A percentile compares a stretch with the other conserved stretches of the same genome.
Evolutionary conservation across 2,797 vertebrate species (phyloP).

Genomic region (Borostomias antarcticus): DNA sequence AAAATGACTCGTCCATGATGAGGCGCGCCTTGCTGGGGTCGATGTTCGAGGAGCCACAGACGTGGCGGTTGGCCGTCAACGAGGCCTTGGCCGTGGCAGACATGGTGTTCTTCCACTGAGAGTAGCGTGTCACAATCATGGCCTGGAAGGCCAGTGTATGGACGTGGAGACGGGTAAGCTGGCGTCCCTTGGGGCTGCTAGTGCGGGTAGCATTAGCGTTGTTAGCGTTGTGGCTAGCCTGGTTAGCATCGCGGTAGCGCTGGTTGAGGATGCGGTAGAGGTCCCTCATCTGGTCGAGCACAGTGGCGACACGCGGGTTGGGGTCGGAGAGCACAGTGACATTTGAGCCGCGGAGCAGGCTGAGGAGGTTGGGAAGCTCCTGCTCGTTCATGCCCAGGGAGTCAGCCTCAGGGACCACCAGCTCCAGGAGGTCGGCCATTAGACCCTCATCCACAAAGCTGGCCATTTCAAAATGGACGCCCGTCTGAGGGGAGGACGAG

Average conservation of each 20-base stretch:
- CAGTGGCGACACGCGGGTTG: constrained; percentile 83
- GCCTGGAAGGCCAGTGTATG: constrained; percentile 87
- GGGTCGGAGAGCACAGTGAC: constrained; percentile 84
- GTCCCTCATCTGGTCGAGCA: constrained; percentile 87
- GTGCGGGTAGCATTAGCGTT: neutral
- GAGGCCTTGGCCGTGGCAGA: constrained; percentile 85
- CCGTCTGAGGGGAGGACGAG: constrained; percentile 68
- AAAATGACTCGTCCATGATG: constrained; percentile 88
- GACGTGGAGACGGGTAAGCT: constrained; percentile 80
- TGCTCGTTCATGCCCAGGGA: constrained; percentile 89
- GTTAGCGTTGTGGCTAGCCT: too few relatives aligned
- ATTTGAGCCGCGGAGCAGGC: constrained; percentile 79
- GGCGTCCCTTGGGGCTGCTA: constrained; percentile 41
- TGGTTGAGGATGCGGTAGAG: constrained; percentile 80
- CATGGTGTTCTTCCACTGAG: constrained; percentile 87
- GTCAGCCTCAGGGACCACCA: constrained; percentile 73
- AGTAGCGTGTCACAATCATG: constrained; percentile 78
- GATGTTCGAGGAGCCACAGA: constrained; percentile 83
- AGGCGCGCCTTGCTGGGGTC: constrained; percentile 83
- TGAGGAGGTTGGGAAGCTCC: constrained; percentile 85
- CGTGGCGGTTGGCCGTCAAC: constrained; percentile 84
- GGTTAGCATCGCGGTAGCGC: constrained; percentile 48
- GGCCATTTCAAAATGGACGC: constrained; percentile 86
- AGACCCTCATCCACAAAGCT: constrained; percentile 83
- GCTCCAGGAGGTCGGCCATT: constrained; percentile 77